Evolutionary conservation across 2,888 invertebrate species (phyloP).

Genomic region (Zhuqinia jingwanae): DNA sequence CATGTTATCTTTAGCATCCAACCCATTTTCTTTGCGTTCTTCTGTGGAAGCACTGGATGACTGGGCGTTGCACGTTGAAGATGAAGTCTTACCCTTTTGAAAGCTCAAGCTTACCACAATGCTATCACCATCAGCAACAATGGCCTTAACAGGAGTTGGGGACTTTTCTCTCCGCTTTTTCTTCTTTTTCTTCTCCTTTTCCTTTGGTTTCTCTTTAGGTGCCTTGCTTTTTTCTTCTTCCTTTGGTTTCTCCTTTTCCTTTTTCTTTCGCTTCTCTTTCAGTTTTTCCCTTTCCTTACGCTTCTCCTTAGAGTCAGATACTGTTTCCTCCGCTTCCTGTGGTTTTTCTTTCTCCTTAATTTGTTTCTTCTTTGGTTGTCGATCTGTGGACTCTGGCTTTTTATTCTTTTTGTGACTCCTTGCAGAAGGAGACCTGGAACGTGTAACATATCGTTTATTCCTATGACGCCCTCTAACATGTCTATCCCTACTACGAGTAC

Average conservation of each 20-base stretch:
- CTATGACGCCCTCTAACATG: conserved; percentile 56
- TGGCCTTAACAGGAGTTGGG: conserved; percentile 91
- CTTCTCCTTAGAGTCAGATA: conserved; percentile 45
- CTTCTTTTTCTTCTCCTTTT: conserved; percentile 79
- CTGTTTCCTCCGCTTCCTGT: background rate
- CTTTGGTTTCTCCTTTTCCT: conserved; percentile 49
- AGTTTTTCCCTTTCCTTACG: conserved; percentile 36
- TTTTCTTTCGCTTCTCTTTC: conserved; percentile 44
- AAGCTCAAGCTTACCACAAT: conserved; percentile 96
- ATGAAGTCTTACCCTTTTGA: conserved; percentile 83
- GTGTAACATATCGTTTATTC: conserved; percentile 41
- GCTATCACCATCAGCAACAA: conserved; percentile 95
- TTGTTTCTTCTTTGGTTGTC: conserved; percentile 32
- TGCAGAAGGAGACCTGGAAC: conserved; percentile 28
- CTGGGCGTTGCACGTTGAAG: conserved; percentile 30
- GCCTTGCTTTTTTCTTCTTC: background rate
- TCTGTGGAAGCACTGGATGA: conserved; percentile 39
- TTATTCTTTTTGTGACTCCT: conserved; percentile 38
- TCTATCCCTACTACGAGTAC: conserved; percentile 61
- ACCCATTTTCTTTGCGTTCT: conserved; percentile 44
- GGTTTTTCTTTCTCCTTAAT: conserved; percentile 54
- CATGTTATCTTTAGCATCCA: conserved; percentile 12
- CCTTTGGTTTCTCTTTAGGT: conserved; percentile 47
- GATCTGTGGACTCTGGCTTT: conserved; percentile 42
- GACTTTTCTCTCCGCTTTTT: conserved; percentile 81